These are phyloP conservation scores for Cyphomyrus discorhynchus DNA, from an alignment of 2,113 vertebrate genomes.

Conservation along the genomic window DNA sequence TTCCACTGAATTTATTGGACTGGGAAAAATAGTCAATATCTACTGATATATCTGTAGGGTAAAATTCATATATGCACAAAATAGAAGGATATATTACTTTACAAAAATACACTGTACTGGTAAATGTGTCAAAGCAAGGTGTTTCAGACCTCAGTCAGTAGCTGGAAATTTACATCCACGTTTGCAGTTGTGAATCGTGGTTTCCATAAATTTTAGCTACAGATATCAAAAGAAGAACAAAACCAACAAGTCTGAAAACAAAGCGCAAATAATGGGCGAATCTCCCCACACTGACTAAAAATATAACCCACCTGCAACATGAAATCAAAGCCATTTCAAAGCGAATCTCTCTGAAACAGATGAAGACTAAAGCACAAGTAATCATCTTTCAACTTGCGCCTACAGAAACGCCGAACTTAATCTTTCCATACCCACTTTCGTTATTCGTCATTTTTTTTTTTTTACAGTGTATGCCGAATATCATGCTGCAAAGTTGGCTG, in stretches of 20 bases:
- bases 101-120: not conserved
- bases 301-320: slow-evolving; percentile 91
- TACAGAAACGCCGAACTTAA: not conserved
- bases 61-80: not conserved
- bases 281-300: slow-evolving; percentile 77
- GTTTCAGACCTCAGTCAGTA: not conserved
- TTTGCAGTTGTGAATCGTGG: not conserved
- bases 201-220: slow-evolving; percentile 61
- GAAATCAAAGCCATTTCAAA: slow-evolving; percentile 81
- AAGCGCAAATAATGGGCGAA: slow-evolving; percentile 90
- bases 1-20: not conserved
- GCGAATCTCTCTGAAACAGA: slow-evolving; percentile 55
- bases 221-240: slow-evolving; percentile 97
- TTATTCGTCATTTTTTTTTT: not conserved
- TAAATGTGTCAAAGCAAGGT: not conserved
- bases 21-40: not conserved
- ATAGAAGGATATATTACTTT: not conserved
- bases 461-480: not conserved
- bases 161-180: not conserved
- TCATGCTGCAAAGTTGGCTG: not conserved
- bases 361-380: slow-evolving; percentile 91
- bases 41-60: not conserved
- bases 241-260: slow-evolving; percentile 86
- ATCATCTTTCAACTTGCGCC: slow-evolving; percentile 16
- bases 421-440: not conserved